Base-by-base conservation (phyloP, 2,797 vertebrate species). In the Dromococcyx pavoninus region DNA sequence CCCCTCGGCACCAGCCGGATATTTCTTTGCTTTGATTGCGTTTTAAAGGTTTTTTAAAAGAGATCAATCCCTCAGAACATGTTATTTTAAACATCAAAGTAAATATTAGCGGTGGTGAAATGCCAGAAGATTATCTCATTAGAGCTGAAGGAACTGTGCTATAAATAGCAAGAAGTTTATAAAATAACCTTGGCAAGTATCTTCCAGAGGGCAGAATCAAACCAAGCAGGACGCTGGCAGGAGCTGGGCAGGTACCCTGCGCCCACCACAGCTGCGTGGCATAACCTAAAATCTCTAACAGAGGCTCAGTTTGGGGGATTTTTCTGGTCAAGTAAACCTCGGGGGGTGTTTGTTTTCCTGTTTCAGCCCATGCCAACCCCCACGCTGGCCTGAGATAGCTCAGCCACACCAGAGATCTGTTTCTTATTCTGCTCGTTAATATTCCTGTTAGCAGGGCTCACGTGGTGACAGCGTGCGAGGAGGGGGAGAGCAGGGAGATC, bases 61-160 rank as follows among this genome's bases (percentile, higher is more conserved):
- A 51, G 28, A 89, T 96, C 64, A 35, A 67, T 93, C 84, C 48
- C 41, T 87, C 37, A 7, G 70, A 95, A 87, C 44, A 25, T 80
- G 75, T 94, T 91, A 15, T 90, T 96, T 95, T 89, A 96, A 95
- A 95, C 88, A 91, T 96, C 96, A 93, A 85, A 95, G 96, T 87
- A 91, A 94, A 95, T 82, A 87, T 95, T 95, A 95, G 91, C 21
- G 66, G 58, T 91, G 96, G 87, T 83, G 94, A 73, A 79, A 87
- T 64, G 95, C 96, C 92, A 94, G 91, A 64, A 79, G 70, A 95
- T 96, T 94, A 89, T 85, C 92, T 97, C 94, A 89, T 94, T 95
- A 96, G 75, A 72, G 80, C 58, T 83, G 85, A 71, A 70, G 90
- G 80, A 92, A 91, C 82, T 66, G 91, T 13, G 56, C 90, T 94